Evolutionary conservation across 2,797 vertebrate genomes (phyloP).

Genomic region (Okamejei kenojei): DNA sequence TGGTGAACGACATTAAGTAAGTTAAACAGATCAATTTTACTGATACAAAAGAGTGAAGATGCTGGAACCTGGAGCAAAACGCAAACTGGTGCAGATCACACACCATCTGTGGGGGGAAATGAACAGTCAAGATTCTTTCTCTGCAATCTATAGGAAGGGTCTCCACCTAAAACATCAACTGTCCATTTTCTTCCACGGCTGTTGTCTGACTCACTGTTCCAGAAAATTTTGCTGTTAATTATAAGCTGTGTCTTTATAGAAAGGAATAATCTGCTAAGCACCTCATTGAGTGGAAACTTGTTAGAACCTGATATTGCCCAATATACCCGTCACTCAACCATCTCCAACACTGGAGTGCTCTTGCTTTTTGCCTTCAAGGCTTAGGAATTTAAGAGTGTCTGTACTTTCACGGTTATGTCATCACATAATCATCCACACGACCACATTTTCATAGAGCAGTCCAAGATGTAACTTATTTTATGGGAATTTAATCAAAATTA

Average conservation of each 20-base stretch:
- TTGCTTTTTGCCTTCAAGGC: too few relatives aligned
- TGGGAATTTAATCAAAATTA: neutral
- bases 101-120: too few relatives aligned
- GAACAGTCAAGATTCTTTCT: too few relatives aligned
- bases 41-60: too few relatives aligned
- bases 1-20: conserved; percentile 56
- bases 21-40: too few relatives aligned
- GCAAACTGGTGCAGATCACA: too few relatives aligned
- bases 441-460: neutral
- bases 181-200: too few relatives aligned
- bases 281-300: neutral
- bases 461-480: neutral
- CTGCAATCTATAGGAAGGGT: too few relatives aligned
- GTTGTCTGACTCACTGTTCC: too few relatives aligned
- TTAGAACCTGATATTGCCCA: neutral
- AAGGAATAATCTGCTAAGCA: neutral
- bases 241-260: neutral
- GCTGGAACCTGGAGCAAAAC: too few relatives aligned
- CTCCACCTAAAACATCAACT: too few relatives aligned
- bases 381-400: neutral
- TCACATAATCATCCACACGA: neutral
- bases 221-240: neutral
- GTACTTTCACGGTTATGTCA: neutral
- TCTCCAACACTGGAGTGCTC: too few relatives aligned
- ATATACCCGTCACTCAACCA: neutral